Conservation (phyloP, 2,888 invertebrate species). For the Tetrapedia diversipes region DNA sequence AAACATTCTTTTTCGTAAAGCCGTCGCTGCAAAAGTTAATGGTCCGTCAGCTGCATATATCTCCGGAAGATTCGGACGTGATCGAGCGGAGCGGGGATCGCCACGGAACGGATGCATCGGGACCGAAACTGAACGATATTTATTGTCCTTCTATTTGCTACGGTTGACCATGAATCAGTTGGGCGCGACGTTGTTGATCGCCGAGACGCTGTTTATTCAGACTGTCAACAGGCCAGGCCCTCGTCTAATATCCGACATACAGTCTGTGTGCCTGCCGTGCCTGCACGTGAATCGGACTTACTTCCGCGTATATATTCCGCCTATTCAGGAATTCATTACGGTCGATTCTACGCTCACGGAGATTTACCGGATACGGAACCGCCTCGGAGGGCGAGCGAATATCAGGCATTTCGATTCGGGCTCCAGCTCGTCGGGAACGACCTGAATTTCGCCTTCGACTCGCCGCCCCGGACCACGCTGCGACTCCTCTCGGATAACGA, state of each 20-base stretch:
- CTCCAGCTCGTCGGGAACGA: constrained; percentile 56
- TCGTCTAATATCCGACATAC: constrained; percentile 55
- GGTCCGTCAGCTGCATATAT: constrained; percentile 1
- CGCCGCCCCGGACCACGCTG: constrained; percentile 2
- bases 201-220: constrained; percentile 54
- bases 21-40: neutral
- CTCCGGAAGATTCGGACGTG: constrained; percentile 11
- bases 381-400: constrained; percentile 55
- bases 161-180: constrained; percentile 46
- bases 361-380: constrained; percentile 67
- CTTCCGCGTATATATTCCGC: constrained; percentile 65
- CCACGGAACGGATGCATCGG: constrained; percentile 3
- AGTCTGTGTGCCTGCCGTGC: constrained; percentile 24
- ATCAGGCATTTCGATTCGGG: constrained; percentile 64
- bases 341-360: constrained; percentile 69
- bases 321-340: constrained; percentile 76
- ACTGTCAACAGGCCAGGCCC: constrained; percentile 50
- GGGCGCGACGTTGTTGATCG: constrained; percentile 49
- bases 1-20: neutral
- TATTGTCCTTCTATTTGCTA: constrained; percentile 52
- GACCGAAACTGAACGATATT: constrained; percentile 25
- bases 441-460: constrained; percentile 53
- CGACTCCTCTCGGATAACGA: constrained; percentile 51
- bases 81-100: constrained; percentile 10
- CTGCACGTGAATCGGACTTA: constrained; percentile 65